Evolutionary conservation across 2,113 vertebrate species (phyloP), one percentile per base, ranked within the genome.

Genomic region (Entomyzon cyanotis): DNA sequence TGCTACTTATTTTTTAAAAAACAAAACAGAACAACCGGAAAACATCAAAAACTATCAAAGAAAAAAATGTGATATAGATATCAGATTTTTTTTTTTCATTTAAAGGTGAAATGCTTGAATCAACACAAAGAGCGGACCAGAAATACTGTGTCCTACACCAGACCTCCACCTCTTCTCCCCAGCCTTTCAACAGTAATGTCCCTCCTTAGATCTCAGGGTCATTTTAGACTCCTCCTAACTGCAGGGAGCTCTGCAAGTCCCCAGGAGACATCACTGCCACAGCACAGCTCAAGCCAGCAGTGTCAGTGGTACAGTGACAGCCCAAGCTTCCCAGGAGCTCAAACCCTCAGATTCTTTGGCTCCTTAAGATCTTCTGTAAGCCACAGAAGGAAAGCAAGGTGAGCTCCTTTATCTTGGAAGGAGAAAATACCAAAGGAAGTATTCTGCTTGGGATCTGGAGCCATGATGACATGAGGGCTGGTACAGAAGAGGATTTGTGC

Each of bases 401-500:
- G 5, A 42, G 1, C 12, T 35, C 3, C 14, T 67, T 63, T 7
- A 46, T 11, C 18, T 44, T 41, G 12, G 33, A 53, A 85, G 15
- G 30, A 21, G 8, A 35, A 90, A 90, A 76, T 0, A 31, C 3
- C 14, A 25, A 2, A 18, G 5, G 12, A 68, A 76, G 1, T 3
- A 12, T 50, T 59, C 33, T 56, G 33, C 24, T 35, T 37, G 25
- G 17, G 6, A 11, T 15, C 20, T 0, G 4, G 20, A 56, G 23
- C 5, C 59, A 46, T 5, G 0, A 0, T 2, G 27, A 10, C 15
- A 28, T 1, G 5, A 20, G 37, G 23, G 46, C 18, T 68, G 52
- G 16, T 23, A 8, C 27, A 27, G 31, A 1, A 2, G 9, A 46
- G 19, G 7, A 16, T 21, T 67, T 52, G 65, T 39, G 37, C 4